Base-by-base conservation (phyloP, 2,888 invertebrate genomes). In the Charanyca ferruginea region DNA sequence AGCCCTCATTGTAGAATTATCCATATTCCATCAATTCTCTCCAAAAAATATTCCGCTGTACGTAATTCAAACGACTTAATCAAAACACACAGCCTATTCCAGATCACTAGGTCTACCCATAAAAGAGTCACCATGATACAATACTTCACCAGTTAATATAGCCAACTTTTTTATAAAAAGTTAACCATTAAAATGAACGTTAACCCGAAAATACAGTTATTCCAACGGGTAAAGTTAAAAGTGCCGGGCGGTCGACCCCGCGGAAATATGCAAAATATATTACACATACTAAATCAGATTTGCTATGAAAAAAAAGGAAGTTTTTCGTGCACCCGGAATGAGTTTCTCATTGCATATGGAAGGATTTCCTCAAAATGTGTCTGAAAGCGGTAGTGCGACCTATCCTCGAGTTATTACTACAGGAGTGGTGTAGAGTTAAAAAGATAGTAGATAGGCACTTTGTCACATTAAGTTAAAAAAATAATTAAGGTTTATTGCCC, bases 121-220 rank as follows among this genome's bases (percentile, higher is more conserved):
- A 81, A 81, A 80, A 77, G 68, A 58, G 69, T 72, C 74, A 47
- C 13, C 13, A 48, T 74, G 63, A 79, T 66, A 73, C 61, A 78
- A 66, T 53, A 65, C 64, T 67, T 44, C 38, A 23, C 42, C 47
- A 71, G 67, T 71, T 79, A 79, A 81, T 79, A 73, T 55, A 72
- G 81, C 67, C 73, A 72, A 77, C 60, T 60, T 58, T 73, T 82
- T 85, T 83, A 77, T 74, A 81, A 75, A 80, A 84, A 83, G 85
- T n/a, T 81, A 80, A 74, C 81, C 79, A 85, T 85, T 81, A 85
- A 87, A 85, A 84, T 74, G 85, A 85, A 89, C 87, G 87, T 89
- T 87, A 90, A 88, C 86, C 87, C 86, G 73, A 87, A 87, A 90
- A 89, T 90, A 89, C 89, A 89, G 86, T 93, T 90, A 88, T 87